Conservation (phyloP, 37 sponge, comb jelly and placozoan genomes). For the Axinella damicornis region DNA sequence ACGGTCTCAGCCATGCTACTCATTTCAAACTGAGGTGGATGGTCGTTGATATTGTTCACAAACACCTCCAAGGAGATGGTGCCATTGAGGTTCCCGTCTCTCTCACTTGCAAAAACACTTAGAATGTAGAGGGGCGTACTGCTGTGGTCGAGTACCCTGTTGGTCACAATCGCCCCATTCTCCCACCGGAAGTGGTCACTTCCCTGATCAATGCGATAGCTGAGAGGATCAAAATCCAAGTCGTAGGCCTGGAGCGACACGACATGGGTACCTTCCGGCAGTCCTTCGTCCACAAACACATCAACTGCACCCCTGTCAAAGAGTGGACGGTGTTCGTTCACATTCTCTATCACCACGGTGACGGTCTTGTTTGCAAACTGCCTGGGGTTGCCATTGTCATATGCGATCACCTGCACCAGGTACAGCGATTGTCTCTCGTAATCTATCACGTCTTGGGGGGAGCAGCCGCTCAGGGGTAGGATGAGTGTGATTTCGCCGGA, state of each 20-base stretch:
- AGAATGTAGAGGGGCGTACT: not conserved
- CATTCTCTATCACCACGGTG: constrained; percentile 24
- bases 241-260: constrained; percentile 50
- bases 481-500: constrained; percentile 28
- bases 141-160: not conserved
- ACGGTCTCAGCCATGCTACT: constrained; percentile 13
- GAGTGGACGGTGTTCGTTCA: constrained; percentile 62
- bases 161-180: constrained; percentile 24
- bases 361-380: constrained; percentile 39
- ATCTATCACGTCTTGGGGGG: not conserved
- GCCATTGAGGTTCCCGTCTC: not conserved
- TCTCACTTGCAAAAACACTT: not conserved
- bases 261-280: not conserved
- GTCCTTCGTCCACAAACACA: constrained; percentile 33
- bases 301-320: constrained; percentile 18
- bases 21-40: constrained; percentile 63
- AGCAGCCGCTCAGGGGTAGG: not conserved
- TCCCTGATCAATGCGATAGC: not conserved
- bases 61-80: not conserved
- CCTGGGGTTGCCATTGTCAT: constrained; percentile 41
- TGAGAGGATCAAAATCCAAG: constrained; percentile 23
- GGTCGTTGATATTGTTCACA: constrained; percentile 69
- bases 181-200: not conserved
- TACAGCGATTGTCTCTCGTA: constrained; percentile 38
- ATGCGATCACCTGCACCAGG: constrained; percentile 32